Conservation (phyloP, 2,797 vertebrate species). For the Poecile montanus region DNA sequence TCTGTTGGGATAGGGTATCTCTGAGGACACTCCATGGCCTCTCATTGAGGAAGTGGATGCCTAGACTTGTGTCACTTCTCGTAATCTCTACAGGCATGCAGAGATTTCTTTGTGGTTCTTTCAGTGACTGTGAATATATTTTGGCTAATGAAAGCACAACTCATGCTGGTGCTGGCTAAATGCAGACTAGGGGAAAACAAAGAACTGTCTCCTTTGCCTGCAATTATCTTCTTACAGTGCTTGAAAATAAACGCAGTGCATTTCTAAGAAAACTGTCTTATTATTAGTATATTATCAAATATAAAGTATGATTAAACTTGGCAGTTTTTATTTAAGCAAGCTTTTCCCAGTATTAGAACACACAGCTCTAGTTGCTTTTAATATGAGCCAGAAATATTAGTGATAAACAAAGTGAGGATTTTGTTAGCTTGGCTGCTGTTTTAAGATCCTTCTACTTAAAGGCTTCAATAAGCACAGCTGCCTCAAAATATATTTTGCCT, state of each 20-base stretch:
- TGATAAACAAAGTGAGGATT: background rate
- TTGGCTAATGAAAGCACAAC: background rate
- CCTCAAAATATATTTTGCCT: background rate
- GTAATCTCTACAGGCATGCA: background rate
- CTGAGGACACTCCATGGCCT: background rate
- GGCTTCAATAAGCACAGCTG: background rate
- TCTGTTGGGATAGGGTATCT: background rate
- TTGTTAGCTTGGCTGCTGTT: constrained; percentile 4
- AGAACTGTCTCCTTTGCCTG: constrained; percentile 19
- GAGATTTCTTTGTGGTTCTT: constrained; percentile 18
- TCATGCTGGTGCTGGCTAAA: background rate
- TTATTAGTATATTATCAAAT: background rate
- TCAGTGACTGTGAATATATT: constrained; percentile 6
- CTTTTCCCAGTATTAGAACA: background rate
- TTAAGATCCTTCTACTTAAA: background rate
- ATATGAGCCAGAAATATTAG: background rate
- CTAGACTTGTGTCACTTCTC: background rate
- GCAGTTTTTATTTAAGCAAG: background rate
- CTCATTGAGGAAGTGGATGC: background rate
- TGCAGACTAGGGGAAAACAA: background rate
- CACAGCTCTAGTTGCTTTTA: background rate
- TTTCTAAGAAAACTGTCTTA: background rate
- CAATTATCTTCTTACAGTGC: constrained; percentile 31
- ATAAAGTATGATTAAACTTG: constrained; percentile 10
- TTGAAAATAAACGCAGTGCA: background rate